Base-by-base conservation (phyloP, 1,140 invertebrate genomes). In the Heliconius eleuchia region DNA sequence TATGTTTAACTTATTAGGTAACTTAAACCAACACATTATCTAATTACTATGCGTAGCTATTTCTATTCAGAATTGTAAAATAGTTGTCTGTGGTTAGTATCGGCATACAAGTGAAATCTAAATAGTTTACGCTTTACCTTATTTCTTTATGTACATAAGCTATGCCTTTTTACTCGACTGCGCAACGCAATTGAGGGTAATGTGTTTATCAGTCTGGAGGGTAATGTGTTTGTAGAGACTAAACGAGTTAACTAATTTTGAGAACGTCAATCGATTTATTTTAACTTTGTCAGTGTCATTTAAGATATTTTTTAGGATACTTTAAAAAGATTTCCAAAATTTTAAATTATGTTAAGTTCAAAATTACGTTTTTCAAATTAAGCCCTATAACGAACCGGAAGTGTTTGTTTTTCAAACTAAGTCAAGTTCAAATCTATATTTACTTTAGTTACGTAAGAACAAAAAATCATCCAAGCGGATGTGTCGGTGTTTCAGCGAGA, bases 381-480 rank as follows among this genome's bases (percentile, higher is more conserved):
- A 3, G 42, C 13, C 42, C 42, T 46, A 16, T 46, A 16, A 9
- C 19, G 19, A 19, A 57, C 55, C 19, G 19, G 19, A 57, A n/a
- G 19, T 57, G n/a, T 27, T 66, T 27, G 23, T 66, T 30, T 66
- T 66, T 66, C 11, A 16, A 66, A 66, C 23, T n/a, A 30, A 66
- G n/a, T 27, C 11, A 13, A 27, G 60, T 13, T 66, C 19, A 66
- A 30, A 27, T 27, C 60, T 23, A 66, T 30, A 66, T 13, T 27
- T 13, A 66, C 60, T 66, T 66, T 66, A 13, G 60, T 66, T 66
- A 27, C 23, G 23, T 66, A 30, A 66, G 60, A 27, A 30, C 60
- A 66, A 66, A 66, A 66, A 66, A 66, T 66, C 60, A 13, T 30
- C 55, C 23, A 66, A 30, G 3, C 60, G 60, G 60, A 66, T 66